A percentile compares a stretch with the other conserved stretches of the same genome.
Evolutionary conservation across 2,888 invertebrate species (phyloP).

Genomic region (Ceraclea dissimilis): DNA sequence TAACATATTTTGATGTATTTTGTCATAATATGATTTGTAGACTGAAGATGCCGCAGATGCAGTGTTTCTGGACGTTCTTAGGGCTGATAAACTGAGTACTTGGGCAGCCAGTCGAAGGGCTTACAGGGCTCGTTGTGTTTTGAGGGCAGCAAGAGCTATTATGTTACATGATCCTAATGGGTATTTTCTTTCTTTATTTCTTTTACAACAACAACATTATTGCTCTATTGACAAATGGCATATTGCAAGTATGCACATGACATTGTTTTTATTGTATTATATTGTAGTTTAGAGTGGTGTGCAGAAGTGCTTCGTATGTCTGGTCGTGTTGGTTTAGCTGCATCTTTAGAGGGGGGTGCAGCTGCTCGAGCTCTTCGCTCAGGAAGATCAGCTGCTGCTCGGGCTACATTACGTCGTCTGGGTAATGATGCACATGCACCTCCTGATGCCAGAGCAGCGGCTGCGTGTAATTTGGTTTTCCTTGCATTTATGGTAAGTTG

Average conservation of each 20-base stretch:
- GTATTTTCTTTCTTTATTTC: constrained; percentile 8
- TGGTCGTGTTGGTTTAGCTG: constrained; percentile 72
- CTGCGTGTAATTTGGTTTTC: constrained; percentile 44
- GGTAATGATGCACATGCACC: constrained; percentile 42
- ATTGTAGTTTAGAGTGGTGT: constrained; percentile 68
- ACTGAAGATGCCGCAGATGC: constrained; percentile 42
- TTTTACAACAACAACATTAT: not conserved
- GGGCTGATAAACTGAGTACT: constrained; percentile 41
- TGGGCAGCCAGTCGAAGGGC: constrained; percentile 43
- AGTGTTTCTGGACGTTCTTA: constrained; percentile 43
- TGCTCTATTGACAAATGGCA: not conserved
- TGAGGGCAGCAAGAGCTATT: constrained; percentile 43
- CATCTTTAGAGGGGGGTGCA: constrained; percentile 61
- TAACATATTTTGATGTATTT: too few relatives aligned
- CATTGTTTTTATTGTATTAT: not conserved
- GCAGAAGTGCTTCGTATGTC: constrained; percentile 89
- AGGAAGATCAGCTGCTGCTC: constrained; percentile 29
- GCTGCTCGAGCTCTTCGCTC: constrained; percentile 26
- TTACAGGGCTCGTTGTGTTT: constrained; percentile 43
- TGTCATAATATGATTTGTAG: too few relatives aligned
- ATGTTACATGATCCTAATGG: constrained; percentile 32
- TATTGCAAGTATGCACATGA: not conserved
- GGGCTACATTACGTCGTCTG: constrained; percentile 36
- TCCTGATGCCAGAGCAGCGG: constrained; percentile 39
- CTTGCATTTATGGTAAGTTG: constrained; percentile 39